Evolutionary conservation across 2,888 invertebrate species (phyloP).

Genomic region (Cheilosia soror): DNA sequence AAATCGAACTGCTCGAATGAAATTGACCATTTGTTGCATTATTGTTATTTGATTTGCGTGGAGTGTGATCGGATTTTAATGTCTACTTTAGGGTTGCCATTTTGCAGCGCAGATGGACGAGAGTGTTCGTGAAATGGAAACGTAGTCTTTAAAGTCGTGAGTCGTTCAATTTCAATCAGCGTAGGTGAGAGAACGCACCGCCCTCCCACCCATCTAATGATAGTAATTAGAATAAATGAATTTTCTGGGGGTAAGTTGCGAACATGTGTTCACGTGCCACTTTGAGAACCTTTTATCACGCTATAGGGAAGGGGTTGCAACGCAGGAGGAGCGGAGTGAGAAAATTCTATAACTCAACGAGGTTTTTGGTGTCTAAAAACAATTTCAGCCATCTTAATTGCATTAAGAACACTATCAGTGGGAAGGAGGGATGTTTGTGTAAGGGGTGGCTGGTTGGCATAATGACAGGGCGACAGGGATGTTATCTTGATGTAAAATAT

Average conservation of each 20-base stretch:
- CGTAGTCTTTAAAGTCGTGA: not conserved
- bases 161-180: slow-evolving; percentile 57
- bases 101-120: not conserved
- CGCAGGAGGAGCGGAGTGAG: not conserved
- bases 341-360: slow-evolving; percentile 69
- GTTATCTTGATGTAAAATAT: slow-evolving; percentile 72
- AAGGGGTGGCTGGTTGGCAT: not conserved
- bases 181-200: not conserved
- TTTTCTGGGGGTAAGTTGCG: slow-evolving; percentile 50
- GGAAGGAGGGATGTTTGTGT: slow-evolving; percentile 13
- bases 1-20: slow-evolving; percentile 32
- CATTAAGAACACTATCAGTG: slow-evolving; percentile 64
- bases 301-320: not conserved
- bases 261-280: slow-evolving; percentile 68
- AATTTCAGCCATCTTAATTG: slow-evolving; percentile 72
- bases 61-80: slow-evolving; percentile 60
- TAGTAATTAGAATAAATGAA: slow-evolving; percentile 74
- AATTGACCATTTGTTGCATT: slow-evolving; percentile 73
- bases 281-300: slow-evolving; percentile 39
- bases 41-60: slow-evolving; percentile 66
- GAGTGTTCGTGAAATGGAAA: not conserved
- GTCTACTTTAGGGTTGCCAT: slow-evolving; percentile 3
- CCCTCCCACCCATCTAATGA: slow-evolving; percentile 48
- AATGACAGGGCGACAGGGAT: slow-evolving; percentile 13
- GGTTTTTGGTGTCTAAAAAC: slow-evolving; percentile 74